Evolutionary conservation across 2,797 vertebrate genomes (phyloP).

Genomic region (Ammospiza maritima): DNA sequence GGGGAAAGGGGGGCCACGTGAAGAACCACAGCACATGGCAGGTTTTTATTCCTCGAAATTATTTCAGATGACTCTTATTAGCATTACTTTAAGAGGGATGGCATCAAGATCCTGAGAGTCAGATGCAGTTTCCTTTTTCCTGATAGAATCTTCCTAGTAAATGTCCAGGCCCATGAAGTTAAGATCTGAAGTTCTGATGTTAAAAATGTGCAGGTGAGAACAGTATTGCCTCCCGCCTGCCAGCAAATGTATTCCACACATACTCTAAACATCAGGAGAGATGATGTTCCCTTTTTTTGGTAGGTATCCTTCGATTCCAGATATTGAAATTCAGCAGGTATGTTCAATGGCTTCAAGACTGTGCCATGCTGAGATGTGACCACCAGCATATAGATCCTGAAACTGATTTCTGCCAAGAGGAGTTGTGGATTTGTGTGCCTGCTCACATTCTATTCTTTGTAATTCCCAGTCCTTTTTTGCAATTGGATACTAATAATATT

Average conservation of each 20-base stretch:
- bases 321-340: background rate
- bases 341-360: background rate
- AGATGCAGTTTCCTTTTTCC: background rate
- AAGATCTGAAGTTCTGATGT: background rate
- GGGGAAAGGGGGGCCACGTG: accelerated
- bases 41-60: background rate
- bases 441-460: background rate
- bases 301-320: background rate
- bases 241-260: background rate
- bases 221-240: background rate
- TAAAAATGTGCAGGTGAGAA: background rate
- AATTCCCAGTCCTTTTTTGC: background rate
- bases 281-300: background rate
- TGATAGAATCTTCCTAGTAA: background rate
- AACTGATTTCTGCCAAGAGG: background rate
- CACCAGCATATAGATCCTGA: background rate
- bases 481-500: background rate
- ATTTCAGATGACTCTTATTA: background rate
- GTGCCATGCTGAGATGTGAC: background rate
- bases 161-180: background rate
- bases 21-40: background rate
- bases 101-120: background rate
- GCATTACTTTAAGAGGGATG: background rate
- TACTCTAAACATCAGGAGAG: background rate
- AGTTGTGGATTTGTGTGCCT: background rate